Conservation (phyloP, 1,140 invertebrate species). For the Caerostris extrusa region DNA sequence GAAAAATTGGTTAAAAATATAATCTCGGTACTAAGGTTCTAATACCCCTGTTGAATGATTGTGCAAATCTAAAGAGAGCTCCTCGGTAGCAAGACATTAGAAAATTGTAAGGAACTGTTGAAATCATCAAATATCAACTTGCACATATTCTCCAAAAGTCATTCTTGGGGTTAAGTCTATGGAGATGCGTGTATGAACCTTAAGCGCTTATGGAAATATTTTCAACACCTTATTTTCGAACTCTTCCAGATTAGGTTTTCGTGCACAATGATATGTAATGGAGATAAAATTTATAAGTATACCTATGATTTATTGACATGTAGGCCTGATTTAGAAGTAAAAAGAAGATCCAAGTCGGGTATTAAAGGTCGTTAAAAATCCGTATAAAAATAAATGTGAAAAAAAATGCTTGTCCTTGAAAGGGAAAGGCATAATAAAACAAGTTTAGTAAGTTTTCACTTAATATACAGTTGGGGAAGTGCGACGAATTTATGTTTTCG, state of each 20-base stretch:
- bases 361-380: slow-evolving; percentile 74
- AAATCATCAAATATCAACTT: slow-evolving; percentile 34
- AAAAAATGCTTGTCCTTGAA: slow-evolving; percentile 75
- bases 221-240: slow-evolving; percentile 72
- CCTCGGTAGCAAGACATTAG: slow-evolving; percentile 27
- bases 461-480: slow-evolving; percentile 75
- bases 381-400: slow-evolving; percentile 55
- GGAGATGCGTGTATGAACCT: slow-evolving; percentile 60
- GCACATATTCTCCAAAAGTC: slow-evolving; percentile 28
- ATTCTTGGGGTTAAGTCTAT: slow-evolving; percentile 74
- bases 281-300: slow-evolving; percentile 66
- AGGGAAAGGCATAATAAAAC: slow-evolving; percentile 75
- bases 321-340: slow-evolving; percentile 57
- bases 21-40: too few species aligned
- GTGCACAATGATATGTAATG: slow-evolving; percentile 65
- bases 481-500: slow-evolving; percentile 76
- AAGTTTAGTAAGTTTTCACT: slow-evolving; percentile 77
- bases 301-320: slow-evolving; percentile 70
- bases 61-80: background rate
- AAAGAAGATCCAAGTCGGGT: slow-evolving; percentile 60
- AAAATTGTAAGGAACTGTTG: slow-evolving; percentile 34
- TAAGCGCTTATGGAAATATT: slow-evolving; percentile 75
- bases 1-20: too few species aligned
- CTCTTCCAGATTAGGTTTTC: slow-evolving; percentile 62
- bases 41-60: background rate